Conservation (phyloP, 92 coral and sea anemone species). For the Bergia sp. region DNA sequence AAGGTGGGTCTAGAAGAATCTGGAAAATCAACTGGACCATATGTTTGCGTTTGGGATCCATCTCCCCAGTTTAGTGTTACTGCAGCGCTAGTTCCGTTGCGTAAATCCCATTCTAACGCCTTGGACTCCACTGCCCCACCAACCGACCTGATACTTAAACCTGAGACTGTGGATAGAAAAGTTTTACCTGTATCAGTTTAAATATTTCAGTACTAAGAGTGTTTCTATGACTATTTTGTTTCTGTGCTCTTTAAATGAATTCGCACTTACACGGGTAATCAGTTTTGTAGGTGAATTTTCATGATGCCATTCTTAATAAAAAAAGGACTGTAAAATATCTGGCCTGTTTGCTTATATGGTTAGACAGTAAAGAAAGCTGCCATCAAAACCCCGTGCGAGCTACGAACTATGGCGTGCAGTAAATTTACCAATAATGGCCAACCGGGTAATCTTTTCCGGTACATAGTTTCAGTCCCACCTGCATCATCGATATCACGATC, state of each 20-base stretch:
- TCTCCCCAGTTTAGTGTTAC: conserved; percentile 17
- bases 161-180: not conserved
- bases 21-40: conserved; percentile 6
- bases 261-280: not conserved
- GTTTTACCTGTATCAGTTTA: not conserved
- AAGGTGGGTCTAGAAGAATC: not conserved
- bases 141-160: not conserved
- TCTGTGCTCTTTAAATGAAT: too few relatives aligned
- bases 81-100: not conserved
- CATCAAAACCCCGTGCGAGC: too few relatives aligned
- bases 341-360: not conserved
- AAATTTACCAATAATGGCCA: too few relatives aligned
- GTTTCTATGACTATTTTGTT: not conserved
- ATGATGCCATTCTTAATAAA: not conserved
- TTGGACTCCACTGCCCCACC: not conserved
- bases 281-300: not conserved
- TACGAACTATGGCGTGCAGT: too few relatives aligned
- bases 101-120: not conserved
- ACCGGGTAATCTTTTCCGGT: too few relatives aligned
- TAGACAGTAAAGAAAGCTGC: too few relatives aligned
- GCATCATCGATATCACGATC: too few relatives aligned
- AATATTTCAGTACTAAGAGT: not conserved
- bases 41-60: not conserved
- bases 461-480: too few relatives aligned
- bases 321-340: too few relatives aligned